Conservation (phyloP, 2,888 invertebrate species). For the Tholera decimalis region DNA sequence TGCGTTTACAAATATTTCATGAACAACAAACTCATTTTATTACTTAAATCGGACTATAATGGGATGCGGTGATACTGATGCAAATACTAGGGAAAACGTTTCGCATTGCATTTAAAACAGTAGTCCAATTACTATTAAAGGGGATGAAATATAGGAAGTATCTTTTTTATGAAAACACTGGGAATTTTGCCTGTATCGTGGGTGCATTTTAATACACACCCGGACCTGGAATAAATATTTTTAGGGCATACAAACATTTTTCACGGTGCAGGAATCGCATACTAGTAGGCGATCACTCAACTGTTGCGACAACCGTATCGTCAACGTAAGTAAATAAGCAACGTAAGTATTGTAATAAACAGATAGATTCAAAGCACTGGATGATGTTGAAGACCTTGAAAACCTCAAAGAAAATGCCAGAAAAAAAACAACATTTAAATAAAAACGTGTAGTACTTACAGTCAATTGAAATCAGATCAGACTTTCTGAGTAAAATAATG, state of each 20-base stretch:
- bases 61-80: slow-evolving; percentile 27
- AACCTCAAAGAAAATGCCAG: neutral
- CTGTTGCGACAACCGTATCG: too few relatives aligned
- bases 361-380: too few relatives aligned
- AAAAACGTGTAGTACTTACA: neutral
- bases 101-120: slow-evolving; percentile 9
- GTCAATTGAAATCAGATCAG: neutral
- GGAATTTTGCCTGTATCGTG: too few relatives aligned
- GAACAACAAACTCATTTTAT: slow-evolving; percentile 35
- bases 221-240: too few relatives aligned
- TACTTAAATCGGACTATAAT: slow-evolving; percentile 30
- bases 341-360: too few relatives aligned
- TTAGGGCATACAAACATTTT: too few relatives aligned
- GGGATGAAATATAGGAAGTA: too few relatives aligned
- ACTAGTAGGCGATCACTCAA: too few relatives aligned
- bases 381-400: slow-evolving; percentile 4
- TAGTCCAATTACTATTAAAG: slow-evolving; percentile 8
- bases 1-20: slow-evolving; percentile 38
- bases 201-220: too few relatives aligned
- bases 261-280: too few relatives aligned
- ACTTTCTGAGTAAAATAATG: neutral
- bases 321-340: too few relatives aligned
- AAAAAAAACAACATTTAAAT: neutral
- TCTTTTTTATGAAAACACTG: too few relatives aligned
- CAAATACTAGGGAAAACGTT: slow-evolving; percentile 17